Conservation (phyloP, 2,113 vertebrate species). For the Zapornia atra region DNA sequence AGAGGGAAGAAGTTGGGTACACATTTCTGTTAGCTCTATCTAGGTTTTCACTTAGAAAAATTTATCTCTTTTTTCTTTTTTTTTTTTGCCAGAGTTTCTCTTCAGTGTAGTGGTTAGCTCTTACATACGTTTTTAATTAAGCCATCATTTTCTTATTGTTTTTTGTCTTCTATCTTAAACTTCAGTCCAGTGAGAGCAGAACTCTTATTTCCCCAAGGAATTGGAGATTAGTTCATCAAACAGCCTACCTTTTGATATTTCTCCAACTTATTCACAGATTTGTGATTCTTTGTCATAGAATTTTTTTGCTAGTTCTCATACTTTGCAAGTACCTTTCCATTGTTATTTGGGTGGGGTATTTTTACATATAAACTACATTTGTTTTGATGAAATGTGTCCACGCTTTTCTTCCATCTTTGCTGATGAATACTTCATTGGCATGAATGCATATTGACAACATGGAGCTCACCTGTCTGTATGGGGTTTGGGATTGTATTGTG, state of each 20-base stretch:
- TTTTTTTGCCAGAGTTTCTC: background rate
- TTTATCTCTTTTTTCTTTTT: background rate
- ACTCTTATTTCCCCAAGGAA: background rate
- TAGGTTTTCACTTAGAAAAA: background rate
- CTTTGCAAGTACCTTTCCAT: rapidly evolving
- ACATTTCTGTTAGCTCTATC: background rate
- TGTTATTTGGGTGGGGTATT: no score
- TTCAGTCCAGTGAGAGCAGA: background rate
- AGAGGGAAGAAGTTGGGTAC: background rate
- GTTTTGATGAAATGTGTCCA: background rate
- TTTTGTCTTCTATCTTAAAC: background rate
- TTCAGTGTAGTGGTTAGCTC: background rate
- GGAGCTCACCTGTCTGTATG: background rate
- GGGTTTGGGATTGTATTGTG: background rate
- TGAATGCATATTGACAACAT: rapidly evolving
- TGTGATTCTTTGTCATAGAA: background rate
- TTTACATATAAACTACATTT: background rate
- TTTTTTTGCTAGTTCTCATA: background rate
- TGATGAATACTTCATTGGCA: background rate
- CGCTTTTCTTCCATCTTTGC: background rate
- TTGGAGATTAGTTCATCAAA: background rate
- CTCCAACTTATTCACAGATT: background rate
- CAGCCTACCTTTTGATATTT: background rate
- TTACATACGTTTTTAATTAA: background rate
- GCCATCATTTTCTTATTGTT: background rate